Conservation (phyloP, 2,797 vertebrate species). For the Borostomias antarcticus region DNA sequence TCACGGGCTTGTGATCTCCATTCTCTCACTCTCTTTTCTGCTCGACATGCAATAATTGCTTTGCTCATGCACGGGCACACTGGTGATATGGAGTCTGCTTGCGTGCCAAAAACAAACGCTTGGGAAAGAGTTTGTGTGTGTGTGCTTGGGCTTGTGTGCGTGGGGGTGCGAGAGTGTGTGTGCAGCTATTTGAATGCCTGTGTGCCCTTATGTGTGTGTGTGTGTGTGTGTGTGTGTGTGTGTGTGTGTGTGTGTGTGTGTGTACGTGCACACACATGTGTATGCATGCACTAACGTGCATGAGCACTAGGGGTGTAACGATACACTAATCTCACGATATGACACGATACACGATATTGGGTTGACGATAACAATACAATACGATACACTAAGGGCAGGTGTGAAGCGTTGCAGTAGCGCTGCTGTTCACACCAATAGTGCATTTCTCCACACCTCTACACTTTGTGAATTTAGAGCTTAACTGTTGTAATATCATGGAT, state of each 20-base stretch:
- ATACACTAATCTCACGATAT: too few relatives aligned
- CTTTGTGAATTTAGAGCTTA: too few relatives aligned
- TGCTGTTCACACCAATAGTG: too few relatives aligned
- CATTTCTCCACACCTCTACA: too few relatives aligned
- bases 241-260: not conserved
- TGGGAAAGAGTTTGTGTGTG: not conserved
- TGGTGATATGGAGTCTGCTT: slow-evolving; percentile 46
- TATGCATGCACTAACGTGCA: too few relatives aligned
- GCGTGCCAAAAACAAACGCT: slow-evolving; percentile 24
- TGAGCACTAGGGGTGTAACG: too few relatives aligned
- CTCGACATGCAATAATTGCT: slow-evolving; percentile 59
- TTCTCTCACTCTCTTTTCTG: slow-evolving; percentile 26
- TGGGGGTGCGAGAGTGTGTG: slow-evolving; percentile 17
- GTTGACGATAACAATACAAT: too few relatives aligned
- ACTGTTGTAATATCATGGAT: too few relatives aligned
- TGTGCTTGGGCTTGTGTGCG: not conserved
- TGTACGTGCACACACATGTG: slow-evolving; percentile 14
- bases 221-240: slow-evolving; percentile 13
- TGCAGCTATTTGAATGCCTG: not conserved
- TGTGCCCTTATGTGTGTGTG: not conserved
- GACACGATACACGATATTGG: too few relatives aligned
- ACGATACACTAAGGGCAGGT: too few relatives aligned
- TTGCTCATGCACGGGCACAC: slow-evolving; percentile 52
- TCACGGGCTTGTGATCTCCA: slow-evolving; percentile 39
- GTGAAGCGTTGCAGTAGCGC: too few relatives aligned